phyloP scores from a whole-genome alignment of 2,797 vertebrate species.

The Hemitrygon akajei region DNA sequence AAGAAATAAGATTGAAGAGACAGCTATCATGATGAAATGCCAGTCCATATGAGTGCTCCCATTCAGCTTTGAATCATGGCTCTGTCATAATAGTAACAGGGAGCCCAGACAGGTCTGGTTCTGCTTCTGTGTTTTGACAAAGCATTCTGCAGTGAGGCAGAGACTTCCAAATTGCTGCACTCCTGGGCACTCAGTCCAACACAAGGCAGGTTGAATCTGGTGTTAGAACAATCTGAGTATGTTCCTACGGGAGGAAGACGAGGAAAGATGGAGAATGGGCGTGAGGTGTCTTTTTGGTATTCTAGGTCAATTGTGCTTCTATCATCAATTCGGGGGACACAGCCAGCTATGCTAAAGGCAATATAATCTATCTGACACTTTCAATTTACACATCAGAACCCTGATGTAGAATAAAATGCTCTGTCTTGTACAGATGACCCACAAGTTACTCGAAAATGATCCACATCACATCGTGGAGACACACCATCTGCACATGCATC shows the following conservation, averaged over 20 bases:
- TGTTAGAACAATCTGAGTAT: too few species aligned
- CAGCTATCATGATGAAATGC: slow-evolving; percentile 1
- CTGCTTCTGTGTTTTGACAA: too few species aligned
- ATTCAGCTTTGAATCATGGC: neutral
- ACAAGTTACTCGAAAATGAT: too few species aligned
- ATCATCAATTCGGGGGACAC: neutral
- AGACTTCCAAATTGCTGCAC: neutral
- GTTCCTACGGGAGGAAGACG: neutral
- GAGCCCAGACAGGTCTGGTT: neutral
- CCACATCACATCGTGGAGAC: too few species aligned
- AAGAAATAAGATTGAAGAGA: slow-evolving; percentile 26
- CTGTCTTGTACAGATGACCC: neutral
- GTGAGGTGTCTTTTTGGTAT: neutral
- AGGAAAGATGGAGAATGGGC: neutral
- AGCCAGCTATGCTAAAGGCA: neutral
- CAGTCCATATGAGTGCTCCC: neutral
- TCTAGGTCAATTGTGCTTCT: neutral
- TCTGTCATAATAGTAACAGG: neutral
- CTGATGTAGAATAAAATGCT: neutral
- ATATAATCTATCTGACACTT: neutral
- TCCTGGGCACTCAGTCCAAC: neutral
- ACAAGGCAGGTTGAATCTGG: neutral
- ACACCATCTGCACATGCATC: too few species aligned
- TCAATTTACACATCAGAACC: neutral
- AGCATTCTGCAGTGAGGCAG: neutral